Evolutionary conservation across 30 jellyfish, hydroid and myxozoan species (phyloP).

Genomic region (Haliclystus octoradiatus): DNA sequence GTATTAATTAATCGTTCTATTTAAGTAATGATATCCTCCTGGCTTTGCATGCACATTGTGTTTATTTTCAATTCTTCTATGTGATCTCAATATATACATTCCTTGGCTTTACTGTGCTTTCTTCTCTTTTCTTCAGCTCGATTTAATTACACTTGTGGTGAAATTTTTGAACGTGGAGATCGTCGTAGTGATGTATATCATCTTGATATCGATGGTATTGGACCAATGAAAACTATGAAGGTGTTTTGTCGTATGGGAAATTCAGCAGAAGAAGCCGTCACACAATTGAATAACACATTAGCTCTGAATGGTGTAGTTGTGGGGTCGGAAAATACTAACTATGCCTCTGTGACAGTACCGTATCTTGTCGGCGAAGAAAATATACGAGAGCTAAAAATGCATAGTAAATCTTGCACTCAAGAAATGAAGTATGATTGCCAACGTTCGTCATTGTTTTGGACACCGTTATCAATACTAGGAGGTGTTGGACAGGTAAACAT

Average conservation of each 20-base stretch:
- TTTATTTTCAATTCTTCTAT: too few relatives aligned
- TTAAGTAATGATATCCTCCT: too few relatives aligned
- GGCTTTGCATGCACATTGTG: too few relatives aligned
- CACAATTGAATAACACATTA: conserved; percentile 82
- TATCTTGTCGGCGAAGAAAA: conserved; percentile 76
- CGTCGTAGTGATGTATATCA: conserved; percentile 72
- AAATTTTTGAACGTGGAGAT: conserved; percentile 69
- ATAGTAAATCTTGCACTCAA: conserved; percentile 55
- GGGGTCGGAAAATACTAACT: conserved; percentile 38
- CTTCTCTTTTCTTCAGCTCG: conserved; percentile 61
- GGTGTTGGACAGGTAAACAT: too few relatives aligned
- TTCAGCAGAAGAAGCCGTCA: conserved; percentile 66
- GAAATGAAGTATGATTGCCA: conserved; percentile 62
- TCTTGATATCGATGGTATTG: conserved; percentile 94
- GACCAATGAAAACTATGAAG: conserved; percentile 74
- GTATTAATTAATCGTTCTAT: too few relatives aligned
- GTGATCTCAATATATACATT: too few relatives aligned
- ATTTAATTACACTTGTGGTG: conserved; percentile 86
- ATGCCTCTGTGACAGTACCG: conserved; percentile 42
- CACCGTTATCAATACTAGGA: conserved; percentile 23
- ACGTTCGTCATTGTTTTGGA: conserved; percentile 58
- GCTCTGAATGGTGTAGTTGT: conserved; percentile 37
- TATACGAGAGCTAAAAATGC: conserved; percentile 63
- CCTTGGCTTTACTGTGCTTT: neutral
- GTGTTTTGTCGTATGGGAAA: conserved; percentile 87